Evolutionary conservation across 1,140 invertebrate genomes (phyloP).

Genomic region (Scaptomyza graminum): DNA sequence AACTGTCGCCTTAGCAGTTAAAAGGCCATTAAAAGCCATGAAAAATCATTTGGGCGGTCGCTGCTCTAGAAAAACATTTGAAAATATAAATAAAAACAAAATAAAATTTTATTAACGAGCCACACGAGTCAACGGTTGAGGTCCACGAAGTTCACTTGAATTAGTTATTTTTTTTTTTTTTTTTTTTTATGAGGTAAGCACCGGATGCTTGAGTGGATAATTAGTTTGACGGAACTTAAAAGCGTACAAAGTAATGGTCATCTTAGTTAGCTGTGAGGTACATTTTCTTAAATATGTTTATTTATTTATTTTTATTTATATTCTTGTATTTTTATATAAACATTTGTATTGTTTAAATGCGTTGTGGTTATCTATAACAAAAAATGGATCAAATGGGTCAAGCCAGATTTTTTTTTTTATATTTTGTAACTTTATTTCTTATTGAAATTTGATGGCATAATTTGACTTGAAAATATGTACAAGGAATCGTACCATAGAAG

Average conservation of each 20-base stretch:
- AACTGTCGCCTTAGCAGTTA: conserved; percentile 61
- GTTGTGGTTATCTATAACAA: too few relatives aligned
- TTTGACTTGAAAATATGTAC: too few relatives aligned
- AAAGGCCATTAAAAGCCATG: conserved; percentile 58
- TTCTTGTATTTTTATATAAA: background rate
- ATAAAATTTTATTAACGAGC: conserved; percentile 53
- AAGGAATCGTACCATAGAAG: too few relatives aligned
- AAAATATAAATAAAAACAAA: conserved; percentile 43
- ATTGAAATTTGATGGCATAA: too few relatives aligned
- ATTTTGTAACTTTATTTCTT: too few relatives aligned
- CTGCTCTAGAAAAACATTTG: conserved; percentile 57
- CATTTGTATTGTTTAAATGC: too few relatives aligned
- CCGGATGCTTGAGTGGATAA: conserved; percentile 57
- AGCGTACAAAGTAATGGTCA: conserved; percentile 8
- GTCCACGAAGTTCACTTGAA: conserved; percentile 58
- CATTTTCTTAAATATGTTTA: too few relatives aligned
- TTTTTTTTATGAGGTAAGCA: conserved; percentile 18
- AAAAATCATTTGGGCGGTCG: conserved; percentile 33
- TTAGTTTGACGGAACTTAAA: conserved; percentile 42
- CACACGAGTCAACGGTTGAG: conserved; percentile 66
- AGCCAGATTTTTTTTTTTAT: too few relatives aligned
- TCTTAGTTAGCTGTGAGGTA: too few relatives aligned
- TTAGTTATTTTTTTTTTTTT: conserved; percentile 23
- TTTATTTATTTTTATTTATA: background rate
- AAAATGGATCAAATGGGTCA: too few relatives aligned